Percentiles rank a stretch among this genome's conserved stretches.
These are phyloP conservation scores for Melanotaenia duboulayi DNA, from an alignment of 2,113 vertebrate species.

Conservation along the genomic window DNA sequence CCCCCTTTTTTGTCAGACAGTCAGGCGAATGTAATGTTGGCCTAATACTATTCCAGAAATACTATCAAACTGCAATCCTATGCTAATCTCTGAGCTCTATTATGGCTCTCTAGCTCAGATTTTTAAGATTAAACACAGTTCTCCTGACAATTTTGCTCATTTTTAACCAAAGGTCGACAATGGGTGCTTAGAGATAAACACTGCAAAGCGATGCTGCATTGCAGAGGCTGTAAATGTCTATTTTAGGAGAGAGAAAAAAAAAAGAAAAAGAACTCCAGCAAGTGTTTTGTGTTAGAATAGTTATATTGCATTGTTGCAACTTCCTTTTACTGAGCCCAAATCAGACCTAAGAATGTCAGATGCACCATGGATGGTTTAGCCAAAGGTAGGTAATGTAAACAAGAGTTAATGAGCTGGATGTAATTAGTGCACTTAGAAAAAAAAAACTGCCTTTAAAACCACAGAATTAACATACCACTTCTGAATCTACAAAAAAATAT, in stretches of 20 bases:
- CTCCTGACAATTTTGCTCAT: constrained; percentile 46
- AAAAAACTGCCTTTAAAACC: no score
- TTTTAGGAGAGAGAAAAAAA: no score
- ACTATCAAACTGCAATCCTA: background rate
- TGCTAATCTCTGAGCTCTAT: constrained; percentile 40
- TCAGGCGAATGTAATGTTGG: constrained; percentile 20
- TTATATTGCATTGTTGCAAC: constrained; percentile 14
- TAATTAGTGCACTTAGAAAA: background rate
- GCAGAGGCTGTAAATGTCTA: background rate
- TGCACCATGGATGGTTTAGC: background rate
- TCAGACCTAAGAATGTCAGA: background rate
- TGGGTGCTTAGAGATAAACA: constrained; percentile 27
- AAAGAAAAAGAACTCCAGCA: constrained; percentile 1
- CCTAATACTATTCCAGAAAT: constrained; percentile 22
- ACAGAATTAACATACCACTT: background rate
- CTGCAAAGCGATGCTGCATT: background rate
- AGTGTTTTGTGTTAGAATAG: background rate
- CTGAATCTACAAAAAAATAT: background rate
- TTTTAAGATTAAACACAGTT: constrained; percentile 22
- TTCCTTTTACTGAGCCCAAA: constrained; percentile 16
- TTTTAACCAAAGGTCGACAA: constrained; percentile 63
- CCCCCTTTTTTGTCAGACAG: constrained; percentile 28
- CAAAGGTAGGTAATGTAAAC: background rate
- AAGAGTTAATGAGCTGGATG: background rate
- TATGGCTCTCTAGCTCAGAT: constrained; percentile 44